Conservation (phyloP, 1,140 invertebrate genomes). For the Popillia japonica region DNA sequence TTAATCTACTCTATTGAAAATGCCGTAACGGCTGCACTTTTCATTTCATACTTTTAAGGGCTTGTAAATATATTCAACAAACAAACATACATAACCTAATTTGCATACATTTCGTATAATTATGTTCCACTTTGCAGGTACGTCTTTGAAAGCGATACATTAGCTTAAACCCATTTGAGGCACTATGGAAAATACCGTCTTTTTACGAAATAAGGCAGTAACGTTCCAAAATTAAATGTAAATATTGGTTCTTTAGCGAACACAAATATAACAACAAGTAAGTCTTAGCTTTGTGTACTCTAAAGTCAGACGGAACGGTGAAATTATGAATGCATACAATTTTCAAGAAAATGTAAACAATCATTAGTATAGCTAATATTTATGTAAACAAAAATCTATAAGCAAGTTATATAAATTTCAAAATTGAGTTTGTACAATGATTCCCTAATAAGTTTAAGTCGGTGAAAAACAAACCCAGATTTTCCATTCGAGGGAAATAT, state of each 20-base stretch:
- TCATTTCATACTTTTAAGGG: not conserved
- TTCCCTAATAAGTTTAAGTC: no score
- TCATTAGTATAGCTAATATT: not conserved
- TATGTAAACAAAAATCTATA: not conserved
- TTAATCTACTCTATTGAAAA: not conserved
- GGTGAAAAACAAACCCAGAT: no score
- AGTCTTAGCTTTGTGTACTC: not conserved
- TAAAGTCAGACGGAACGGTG: not conserved
- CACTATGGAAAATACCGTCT: not conserved
- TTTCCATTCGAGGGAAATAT: no score
- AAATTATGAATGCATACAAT: not conserved
- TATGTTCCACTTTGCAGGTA: not conserved
- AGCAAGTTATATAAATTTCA: no score
- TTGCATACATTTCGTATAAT: not conserved
- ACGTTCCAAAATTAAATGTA: not conserved
- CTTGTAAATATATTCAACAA: not conserved
- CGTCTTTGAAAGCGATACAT: not conserved
- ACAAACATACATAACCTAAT: not conserved
- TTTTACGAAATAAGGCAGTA: not conserved
- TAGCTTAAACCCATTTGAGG: not conserved
- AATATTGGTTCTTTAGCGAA: not conserved
- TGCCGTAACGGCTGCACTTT: not conserved
- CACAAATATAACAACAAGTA: not conserved
- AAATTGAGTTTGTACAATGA: no score
- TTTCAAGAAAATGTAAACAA: not conserved